Conservation (phyloP, 2,113 vertebrate species). For the Crotalus viridis region DNA sequence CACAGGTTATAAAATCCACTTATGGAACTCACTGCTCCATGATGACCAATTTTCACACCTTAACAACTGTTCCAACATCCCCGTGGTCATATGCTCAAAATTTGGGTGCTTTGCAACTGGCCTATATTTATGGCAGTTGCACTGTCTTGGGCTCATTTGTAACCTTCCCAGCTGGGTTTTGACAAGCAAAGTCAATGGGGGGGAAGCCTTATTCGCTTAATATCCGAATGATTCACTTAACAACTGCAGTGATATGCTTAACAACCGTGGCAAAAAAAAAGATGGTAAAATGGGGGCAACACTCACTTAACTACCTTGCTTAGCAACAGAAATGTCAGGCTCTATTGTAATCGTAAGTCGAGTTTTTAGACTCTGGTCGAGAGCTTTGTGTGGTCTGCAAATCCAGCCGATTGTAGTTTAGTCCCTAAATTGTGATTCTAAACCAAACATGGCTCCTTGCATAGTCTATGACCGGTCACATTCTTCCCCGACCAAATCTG, state of each 20-base stretch:
- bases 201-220: not conserved
- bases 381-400: not conserved
- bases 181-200: not conserved
- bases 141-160: not conserved
- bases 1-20: not conserved
- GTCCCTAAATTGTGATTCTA: not conserved
- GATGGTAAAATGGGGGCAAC: not conserved
- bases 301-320: not conserved
- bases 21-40: not conserved
- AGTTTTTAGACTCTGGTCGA: not conserved
- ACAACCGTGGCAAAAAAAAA: not conserved
- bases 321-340: not conserved
- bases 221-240: not conserved
- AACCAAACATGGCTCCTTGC: not conserved
- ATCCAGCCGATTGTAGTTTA: not conserved
- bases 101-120: not conserved
- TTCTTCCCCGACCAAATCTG: not conserved
- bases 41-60: not conserved
- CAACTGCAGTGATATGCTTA: not conserved
- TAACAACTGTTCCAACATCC: not conserved
- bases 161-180: too few species aligned
- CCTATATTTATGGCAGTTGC: not conserved
- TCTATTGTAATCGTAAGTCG: not conserved
- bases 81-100: not conserved
- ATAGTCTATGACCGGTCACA: not conserved